phyloP scores from a whole-genome alignment of 2,797 vertebrate species.

The Okamejei kenojei region DNA sequence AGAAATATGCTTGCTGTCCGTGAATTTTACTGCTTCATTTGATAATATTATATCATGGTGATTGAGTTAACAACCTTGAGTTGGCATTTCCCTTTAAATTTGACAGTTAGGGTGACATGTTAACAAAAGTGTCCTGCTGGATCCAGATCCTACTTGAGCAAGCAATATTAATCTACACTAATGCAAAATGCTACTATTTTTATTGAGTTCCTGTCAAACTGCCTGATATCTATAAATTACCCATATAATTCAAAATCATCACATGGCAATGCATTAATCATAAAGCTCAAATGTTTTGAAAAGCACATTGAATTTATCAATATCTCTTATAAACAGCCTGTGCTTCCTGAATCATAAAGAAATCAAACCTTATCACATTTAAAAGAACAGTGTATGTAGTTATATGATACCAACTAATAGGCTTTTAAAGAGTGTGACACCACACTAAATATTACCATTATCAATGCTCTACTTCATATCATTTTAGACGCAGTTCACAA shows the following conservation, averaged over 20 bases:
- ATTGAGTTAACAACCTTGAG: neutral
- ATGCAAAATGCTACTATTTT: neutral
- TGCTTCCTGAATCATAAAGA: neutral
- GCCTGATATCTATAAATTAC: neutral
- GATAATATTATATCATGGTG: neutral
- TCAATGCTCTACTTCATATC: neutral
- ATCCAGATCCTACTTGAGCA: neutral
- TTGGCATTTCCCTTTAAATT: neutral
- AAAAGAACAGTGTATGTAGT: conserved; percentile 17
- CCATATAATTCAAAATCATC: neutral
- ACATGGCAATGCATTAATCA: neutral
- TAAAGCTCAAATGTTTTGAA: neutral
- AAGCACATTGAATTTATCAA: conserved; percentile 8
- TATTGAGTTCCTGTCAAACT: neutral
- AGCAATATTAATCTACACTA: neutral
- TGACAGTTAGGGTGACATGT: neutral
- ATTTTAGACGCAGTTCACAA: conserved; percentile 46
- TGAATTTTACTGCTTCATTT: neutral
- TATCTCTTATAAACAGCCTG: neutral
- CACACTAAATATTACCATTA: neutral
- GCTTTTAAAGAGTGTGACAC: neutral
- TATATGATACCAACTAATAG: neutral
- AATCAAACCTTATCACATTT: neutral
- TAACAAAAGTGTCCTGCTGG: neutral
- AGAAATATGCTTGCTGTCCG: neutral